phyloP scores from a whole-genome alignment of 2,797 vertebrate genomes.

The Syndactyla subalaris region DNA sequence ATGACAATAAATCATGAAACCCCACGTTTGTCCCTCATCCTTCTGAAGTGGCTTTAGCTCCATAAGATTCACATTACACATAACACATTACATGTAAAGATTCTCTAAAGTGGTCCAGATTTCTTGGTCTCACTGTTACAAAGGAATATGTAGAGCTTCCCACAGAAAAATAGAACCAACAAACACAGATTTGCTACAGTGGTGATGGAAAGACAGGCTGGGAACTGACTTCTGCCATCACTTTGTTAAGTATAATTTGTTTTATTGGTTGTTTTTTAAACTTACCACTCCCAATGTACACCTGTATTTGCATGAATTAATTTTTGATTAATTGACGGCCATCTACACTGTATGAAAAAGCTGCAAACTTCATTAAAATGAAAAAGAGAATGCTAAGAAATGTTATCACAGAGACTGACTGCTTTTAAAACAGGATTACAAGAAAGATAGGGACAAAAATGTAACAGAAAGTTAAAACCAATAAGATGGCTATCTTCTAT shows the following conservation, averaged over 20 bases:
- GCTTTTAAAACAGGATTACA: not conserved
- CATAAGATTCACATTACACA: too few species aligned
- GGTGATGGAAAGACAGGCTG: not conserved
- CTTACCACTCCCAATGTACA: not conserved
- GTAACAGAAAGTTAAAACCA: not conserved
- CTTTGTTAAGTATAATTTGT: not conserved
- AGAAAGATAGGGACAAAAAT: not conserved
- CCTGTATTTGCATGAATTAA: not conserved
- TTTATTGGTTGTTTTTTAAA: not conserved
- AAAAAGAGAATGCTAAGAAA: not conserved
- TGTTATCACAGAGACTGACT: not conserved
- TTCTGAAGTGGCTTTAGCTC: not conserved
- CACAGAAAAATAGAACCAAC: not conserved
- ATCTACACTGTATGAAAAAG: not conserved
- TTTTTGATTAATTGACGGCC: not conserved
- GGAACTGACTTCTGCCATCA: not conserved
- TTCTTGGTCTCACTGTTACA: not conserved
- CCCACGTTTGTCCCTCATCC: not conserved
- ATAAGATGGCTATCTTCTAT: not conserved
- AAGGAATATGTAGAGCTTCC: not conserved
- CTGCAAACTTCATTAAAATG: not conserved
- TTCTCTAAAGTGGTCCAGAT: not conserved
- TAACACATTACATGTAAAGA: too few species aligned
- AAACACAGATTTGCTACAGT: not conserved
- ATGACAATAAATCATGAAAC: not conserved